Conservation (phyloP, 2,797 vertebrate genomes). For the Synaphobranchus kaupii region DNA sequence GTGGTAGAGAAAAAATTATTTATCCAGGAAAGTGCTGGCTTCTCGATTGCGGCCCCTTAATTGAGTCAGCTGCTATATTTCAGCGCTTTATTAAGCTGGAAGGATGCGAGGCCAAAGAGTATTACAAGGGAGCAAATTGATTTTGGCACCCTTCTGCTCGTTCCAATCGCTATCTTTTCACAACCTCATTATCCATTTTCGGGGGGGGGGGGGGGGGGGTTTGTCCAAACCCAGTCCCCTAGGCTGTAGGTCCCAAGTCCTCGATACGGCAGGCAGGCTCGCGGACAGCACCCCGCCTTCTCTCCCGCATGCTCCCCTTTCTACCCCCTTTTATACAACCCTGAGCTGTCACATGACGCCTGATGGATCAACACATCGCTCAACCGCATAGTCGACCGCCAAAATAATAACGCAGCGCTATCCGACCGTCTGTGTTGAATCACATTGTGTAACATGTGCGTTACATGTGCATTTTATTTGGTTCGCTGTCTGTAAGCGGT, state of each 20-base stretch:
- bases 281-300: constrained; percentile 37
- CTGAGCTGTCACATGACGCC: neutral
- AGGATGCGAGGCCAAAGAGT: constrained; percentile 55
- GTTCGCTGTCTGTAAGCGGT: neutral
- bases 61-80: constrained; percentile 63
- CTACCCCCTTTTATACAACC: neutral
- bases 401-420: constrained; percentile 39
- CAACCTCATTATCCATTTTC: constrained; percentile 56
- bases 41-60: constrained; percentile 64
- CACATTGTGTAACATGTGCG: constrained; percentile 51
- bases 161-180: constrained; percentile 56
- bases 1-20: constrained; percentile 55
- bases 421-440: constrained; percentile 50
- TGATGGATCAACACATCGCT: neutral
- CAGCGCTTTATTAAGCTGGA: constrained; percentile 68
- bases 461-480: neutral
- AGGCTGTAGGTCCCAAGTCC: constrained; percentile 11
- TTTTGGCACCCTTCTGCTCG: constrained; percentile 62
- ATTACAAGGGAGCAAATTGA: constrained; percentile 67
- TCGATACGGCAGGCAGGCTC: constrained; percentile 21
- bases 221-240: constrained; percentile 45
- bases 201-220: constrained; percentile 47
- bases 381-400: neutral
- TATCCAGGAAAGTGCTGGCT: constrained; percentile 62
- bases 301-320: constrained; percentile 40